Conservation (phyloP, 2,113 vertebrate species). For the Carettochelys insculpta region DNA sequence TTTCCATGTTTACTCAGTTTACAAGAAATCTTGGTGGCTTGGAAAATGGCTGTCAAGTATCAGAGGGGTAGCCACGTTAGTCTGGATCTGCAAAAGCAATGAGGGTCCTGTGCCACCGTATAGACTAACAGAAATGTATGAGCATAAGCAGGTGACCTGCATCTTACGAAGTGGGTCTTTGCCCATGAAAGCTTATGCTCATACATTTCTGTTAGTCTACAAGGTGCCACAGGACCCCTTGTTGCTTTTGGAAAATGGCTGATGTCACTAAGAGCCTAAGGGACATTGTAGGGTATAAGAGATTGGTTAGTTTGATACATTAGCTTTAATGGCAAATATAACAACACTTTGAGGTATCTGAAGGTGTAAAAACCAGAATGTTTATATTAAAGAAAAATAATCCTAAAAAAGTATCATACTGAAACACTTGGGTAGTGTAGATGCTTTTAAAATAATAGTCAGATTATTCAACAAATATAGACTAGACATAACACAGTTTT, state of each 20-base stretch:
- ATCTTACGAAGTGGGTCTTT: too few species aligned
- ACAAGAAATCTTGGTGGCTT: neutral
- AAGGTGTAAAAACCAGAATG: neutral
- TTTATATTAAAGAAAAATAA: neutral
- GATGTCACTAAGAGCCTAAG: neutral
- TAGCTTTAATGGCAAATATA: neutral
- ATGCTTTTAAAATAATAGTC: neutral
- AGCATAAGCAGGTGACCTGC: too few species aligned
- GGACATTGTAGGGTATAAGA: neutral
- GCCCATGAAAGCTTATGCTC: too few species aligned
- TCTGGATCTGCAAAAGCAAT: too few species aligned
- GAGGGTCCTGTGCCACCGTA: too few species aligned
- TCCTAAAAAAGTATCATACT: neutral
- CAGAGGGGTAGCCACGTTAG: too few species aligned
- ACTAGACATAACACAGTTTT: neutral
- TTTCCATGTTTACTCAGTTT: neutral
- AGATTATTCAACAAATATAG: neutral
- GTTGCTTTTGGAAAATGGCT: constrained; percentile 24
- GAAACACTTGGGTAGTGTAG: neutral
- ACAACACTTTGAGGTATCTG: neutral
- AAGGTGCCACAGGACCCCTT: too few species aligned
- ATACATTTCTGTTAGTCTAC: too few species aligned
- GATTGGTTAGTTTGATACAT: neutral
- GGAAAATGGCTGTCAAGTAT: constrained; percentile 8
- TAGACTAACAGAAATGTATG: too few species aligned